phyloP scores from a whole-genome alignment of 2,113 vertebrate genomes.

The Lagenorhynchus albirostris region DNA sequence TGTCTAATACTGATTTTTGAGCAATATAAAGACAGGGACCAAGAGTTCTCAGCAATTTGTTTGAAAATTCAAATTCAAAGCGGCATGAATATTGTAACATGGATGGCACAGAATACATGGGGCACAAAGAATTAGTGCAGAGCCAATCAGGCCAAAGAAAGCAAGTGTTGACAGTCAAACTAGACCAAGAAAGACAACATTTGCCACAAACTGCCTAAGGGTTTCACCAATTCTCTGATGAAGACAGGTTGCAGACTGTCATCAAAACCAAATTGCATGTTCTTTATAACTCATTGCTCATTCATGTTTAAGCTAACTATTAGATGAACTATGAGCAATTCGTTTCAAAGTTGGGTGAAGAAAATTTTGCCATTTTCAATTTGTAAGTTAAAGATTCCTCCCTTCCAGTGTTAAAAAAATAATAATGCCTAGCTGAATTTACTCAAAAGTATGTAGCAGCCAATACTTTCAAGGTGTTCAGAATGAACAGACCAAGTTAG shows the following conservation, averaged over 20 bases:
- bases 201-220: neutral
- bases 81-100: neutral
- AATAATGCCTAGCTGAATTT: neutral
- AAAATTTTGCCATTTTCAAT: conserved; percentile 10
- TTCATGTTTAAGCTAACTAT: neutral
- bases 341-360: neutral
- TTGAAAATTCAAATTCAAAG: neutral
- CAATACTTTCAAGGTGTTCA: neutral
- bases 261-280: neutral
- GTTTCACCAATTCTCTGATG: neutral
- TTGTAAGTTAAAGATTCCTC: neutral
- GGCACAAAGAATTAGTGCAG: neutral
- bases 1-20: neutral
- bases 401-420: neutral
- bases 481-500: neutral
- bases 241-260: neutral
- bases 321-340: neutral
- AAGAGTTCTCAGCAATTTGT: neutral
- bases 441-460: neutral
- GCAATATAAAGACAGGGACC: neutral
- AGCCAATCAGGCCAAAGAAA: neutral
- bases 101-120: neutral
- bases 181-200: neutral
- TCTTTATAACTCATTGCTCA: neutral
- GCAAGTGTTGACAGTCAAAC: neutral